A percentile compares a stretch with the other conserved stretches of the same genome.
phyloP scores from a whole-genome alignment of 2,888 invertebrate genomes.

The Amphiduros pacificus region DNA sequence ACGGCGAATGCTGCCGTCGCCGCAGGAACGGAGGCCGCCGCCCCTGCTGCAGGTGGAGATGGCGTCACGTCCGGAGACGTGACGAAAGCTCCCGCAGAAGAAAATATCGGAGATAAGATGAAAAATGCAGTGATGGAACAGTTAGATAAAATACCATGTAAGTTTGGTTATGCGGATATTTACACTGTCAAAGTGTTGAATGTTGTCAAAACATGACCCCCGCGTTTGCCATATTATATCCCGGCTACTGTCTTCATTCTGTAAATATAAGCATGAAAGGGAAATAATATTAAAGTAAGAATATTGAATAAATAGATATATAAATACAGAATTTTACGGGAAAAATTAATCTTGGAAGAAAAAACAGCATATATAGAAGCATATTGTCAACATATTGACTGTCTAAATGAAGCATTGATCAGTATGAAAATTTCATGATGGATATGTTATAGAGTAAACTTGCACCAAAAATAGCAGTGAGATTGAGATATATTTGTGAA shows the following conservation, averaged over 20 bases:
- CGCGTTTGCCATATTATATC: neutral
- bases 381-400: too few species aligned
- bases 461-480: too few species aligned
- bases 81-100: neutral
- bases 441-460: too few species aligned
- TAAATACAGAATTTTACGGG: too few species aligned
- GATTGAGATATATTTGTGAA: too few species aligned
- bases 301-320: too few species aligned
- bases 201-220: neutral
- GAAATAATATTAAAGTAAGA: neutral
- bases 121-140: conserved; percentile 5
- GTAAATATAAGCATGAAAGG: neutral
- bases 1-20: neutral
- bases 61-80: neutral
- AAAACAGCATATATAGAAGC: too few species aligned
- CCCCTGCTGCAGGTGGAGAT: neutral
- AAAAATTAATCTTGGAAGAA: too few species aligned
- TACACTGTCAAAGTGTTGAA: neutral
- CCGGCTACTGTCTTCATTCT: neutral
- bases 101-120: conserved; percentile 2
- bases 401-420: too few species aligned
- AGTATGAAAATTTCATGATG: too few species aligned
- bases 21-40: neutral
- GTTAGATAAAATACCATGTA: conserved; percentile 11
- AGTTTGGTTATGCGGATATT: neutral